Evolutionary conservation across 2,797 vertebrate genomes (phyloP), one percentile per base, ranked within the genome.

Genomic region (Rhynchotus rufescens): DNA sequence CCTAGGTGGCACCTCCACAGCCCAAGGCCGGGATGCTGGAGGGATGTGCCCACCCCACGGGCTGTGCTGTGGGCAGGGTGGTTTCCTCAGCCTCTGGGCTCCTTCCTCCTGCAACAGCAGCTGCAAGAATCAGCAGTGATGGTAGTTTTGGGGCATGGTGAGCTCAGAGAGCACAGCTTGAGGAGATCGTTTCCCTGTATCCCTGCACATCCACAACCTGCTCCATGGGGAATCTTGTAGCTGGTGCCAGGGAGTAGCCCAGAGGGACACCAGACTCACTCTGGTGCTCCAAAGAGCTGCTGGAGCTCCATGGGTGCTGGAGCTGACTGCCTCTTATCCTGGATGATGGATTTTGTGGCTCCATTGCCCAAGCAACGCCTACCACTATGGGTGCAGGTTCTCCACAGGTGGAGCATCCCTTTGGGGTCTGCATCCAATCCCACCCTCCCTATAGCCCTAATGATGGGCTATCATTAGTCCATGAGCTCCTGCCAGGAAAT

Each of bases 1-100:
- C 73, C 9, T 83, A 67, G 40, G 25, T 54, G 3, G 19, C 62
- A 4, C 71, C 57, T 54, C 47, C 30, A 38, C 2, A 0, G 21
- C 15, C 16, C 40, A 57, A 49, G 5, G 0, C 26, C 0, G 0
- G 22, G 22, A 45, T 12, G 3, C 4, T 4, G 7, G 57, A 21
- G 69, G 83, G 57, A 61, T 85, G 66, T 23, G 0, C 21, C 28
- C 6, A 3, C 16, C 16, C 28, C 52, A 19, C 6, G 52, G 52
- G 52, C 28, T 32, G 51, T 42, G 26, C 38, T 12, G 64, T 52
- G 83, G 36, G 26, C 36, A 32, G 26, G 62, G 60, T 57, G 49
- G 54, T 91, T 56, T 54, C 67, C 73, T 36, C 44, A 64, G n/a
- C 26, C 69, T 12, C n/a, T 3, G 56, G 3, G 45, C 61, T 56